A percentile compares a stretch with the other conserved stretches of the same genome.
Conservation (phyloP, 2,888 invertebrate species). For the Scelioninae gen. 2 region DNA sequence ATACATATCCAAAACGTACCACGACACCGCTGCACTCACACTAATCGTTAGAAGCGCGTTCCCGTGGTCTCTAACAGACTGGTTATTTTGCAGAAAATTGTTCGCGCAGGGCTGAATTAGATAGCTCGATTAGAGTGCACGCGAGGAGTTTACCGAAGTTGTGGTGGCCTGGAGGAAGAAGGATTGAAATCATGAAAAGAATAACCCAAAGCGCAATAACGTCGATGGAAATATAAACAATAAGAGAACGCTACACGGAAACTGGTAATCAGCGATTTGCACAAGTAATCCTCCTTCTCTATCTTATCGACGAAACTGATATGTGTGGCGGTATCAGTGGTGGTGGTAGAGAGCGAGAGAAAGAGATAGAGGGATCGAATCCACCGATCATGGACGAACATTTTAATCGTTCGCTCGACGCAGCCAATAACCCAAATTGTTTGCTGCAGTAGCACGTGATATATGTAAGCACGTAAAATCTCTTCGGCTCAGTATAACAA, state of each 20-base stretch:
- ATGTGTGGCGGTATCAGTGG: too few species aligned
- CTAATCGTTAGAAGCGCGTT: constrained; percentile 36
- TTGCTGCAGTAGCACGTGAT: constrained; percentile 10
- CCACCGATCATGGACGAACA: too few species aligned
- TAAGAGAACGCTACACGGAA: too few species aligned
- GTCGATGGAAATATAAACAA: too few species aligned
- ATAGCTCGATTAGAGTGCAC: constrained; percentile 24
- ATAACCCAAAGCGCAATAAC: too few species aligned
- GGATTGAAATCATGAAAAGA: too few species aligned
- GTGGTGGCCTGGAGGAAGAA: too few species aligned
- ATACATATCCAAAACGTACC: constrained; percentile 38
- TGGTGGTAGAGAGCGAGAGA: too few species aligned
- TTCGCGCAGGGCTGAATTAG: constrained; percentile 35
- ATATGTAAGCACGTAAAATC: constrained; percentile 14
- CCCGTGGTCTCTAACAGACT: constrained; percentile 34
- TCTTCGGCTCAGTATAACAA: constrained; percentile 3
- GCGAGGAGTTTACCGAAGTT: constrained; percentile 12
- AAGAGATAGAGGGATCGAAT: too few species aligned
- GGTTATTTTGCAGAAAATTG: constrained; percentile 54
- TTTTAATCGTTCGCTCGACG: constrained; percentile 2
- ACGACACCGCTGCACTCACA: constrained; percentile 33
- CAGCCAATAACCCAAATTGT: constrained; percentile 27
- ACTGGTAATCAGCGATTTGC: too few species aligned
- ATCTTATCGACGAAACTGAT: too few species aligned
- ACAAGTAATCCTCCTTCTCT: too few species aligned